Conservation (phyloP, 1,140 invertebrate species). For the Muscidifurax raptorellus region DNA sequence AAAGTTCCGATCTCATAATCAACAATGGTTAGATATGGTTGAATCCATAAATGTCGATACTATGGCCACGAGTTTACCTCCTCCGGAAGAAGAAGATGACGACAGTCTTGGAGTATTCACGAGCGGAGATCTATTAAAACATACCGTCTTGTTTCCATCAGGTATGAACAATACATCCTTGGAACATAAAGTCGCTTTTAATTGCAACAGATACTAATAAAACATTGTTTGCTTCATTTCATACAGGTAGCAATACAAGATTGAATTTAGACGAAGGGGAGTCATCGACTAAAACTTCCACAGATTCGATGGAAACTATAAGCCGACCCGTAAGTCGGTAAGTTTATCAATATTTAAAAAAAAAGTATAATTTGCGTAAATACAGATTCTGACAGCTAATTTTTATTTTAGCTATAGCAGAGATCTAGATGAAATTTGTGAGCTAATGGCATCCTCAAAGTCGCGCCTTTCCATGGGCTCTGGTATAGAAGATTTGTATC, state of each 20-base stretch:
- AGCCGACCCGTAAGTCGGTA: constrained; percentile 75
- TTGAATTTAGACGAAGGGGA: constrained; percentile 73
- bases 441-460: constrained; percentile 76
- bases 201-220: neutral
- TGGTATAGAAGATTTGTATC: constrained; percentile 69
- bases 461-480: constrained; percentile 74
- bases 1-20: constrained; percentile 97
- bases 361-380: neutral
- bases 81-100: constrained; percentile 73
- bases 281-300: constrained; percentile 71
- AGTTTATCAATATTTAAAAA: constrained; percentile 45
- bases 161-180: constrained; percentile 66
- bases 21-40: constrained; percentile 98
- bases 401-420: constrained; percentile 69
- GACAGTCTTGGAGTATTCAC: constrained; percentile 83
- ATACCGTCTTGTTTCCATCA: constrained; percentile 81
- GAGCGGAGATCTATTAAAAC: constrained; percentile 83
- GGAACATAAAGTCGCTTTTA: neutral
- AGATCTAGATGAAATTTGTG: constrained; percentile 76
- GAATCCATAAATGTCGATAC: constrained; percentile 79
- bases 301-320: constrained; percentile 71
- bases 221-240: neutral
- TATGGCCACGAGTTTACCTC: constrained; percentile 73
- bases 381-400: neutral
- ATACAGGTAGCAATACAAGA: constrained; percentile 68